Evolutionary conservation across 2,797 vertebrate species (phyloP).

Genomic region (Sardinella longiceps): DNA sequence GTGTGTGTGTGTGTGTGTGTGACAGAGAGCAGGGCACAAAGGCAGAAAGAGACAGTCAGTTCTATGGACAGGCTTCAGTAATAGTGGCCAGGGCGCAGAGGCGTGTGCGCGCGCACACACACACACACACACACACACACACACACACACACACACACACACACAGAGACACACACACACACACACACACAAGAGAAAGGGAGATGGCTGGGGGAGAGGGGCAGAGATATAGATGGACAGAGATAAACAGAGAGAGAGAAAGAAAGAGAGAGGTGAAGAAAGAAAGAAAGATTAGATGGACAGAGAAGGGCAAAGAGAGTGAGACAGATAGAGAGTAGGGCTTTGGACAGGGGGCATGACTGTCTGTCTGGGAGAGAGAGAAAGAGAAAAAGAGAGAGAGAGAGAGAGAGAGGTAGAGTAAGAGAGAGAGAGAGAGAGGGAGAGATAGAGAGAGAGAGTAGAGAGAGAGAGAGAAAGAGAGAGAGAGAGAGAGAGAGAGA

Average conservation of each 20-base stretch:
- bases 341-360: background rate
- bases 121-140: no score
- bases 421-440: background rate
- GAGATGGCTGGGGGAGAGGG: no score
- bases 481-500: background rate
- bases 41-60: no score
- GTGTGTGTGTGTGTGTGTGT: no score
- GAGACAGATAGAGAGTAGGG: background rate
- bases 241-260: background rate
- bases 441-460: background rate
- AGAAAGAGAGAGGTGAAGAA: background rate
- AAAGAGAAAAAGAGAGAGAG: background rate
- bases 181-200: no score
- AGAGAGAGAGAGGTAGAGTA: background rate
- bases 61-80: no score
- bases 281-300: no score
- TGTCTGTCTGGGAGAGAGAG: background rate
- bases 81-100: no score
- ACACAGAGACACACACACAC: no score
- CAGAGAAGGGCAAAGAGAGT: background rate
- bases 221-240: background rate
- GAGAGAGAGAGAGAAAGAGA: background rate
- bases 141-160: no score
- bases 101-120: no score
- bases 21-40: no score